Evolutionary conservation across 2,888 invertebrate species (phyloP).

Genomic region (Eupithecia subumbrata): DNA sequence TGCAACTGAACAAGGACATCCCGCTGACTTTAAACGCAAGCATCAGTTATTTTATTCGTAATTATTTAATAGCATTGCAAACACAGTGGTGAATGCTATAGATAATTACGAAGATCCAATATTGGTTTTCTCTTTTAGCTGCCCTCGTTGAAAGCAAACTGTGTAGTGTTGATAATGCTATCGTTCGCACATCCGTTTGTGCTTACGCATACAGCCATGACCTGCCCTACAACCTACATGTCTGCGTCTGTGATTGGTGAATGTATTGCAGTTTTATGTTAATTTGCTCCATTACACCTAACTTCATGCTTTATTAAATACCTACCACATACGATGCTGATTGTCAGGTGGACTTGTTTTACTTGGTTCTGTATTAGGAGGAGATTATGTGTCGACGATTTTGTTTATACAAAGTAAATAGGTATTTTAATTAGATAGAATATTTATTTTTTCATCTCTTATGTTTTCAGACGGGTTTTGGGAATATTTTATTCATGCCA

Average conservation of each 20-base stretch:
- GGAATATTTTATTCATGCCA: neutral
- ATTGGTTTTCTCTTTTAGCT: conserved; percentile 52
- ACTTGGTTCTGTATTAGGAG: neutral
- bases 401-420: neutral
- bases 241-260: conserved; percentile 66
- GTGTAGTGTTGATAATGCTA: conserved; percentile 70
- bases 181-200: conserved; percentile 77
- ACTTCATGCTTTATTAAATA: conserved; percentile 26
- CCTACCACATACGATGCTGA: conserved; percentile 21
- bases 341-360: conserved; percentile 4
- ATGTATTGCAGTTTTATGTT: conserved; percentile 64
- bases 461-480: neutral
- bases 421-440: neutral
- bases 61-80: conserved; percentile 21
- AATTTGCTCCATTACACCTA: conserved; percentile 49
- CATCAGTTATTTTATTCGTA: neutral
- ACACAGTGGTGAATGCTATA: conserved; percentile 40
- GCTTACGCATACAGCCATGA: conserved; percentile 79
- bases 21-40: conserved; percentile 6
- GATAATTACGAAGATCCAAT: conserved; percentile 45
- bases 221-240: conserved; percentile 81
- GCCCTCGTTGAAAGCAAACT: conserved; percentile 50
- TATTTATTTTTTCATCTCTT: neutral
- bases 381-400: neutral
- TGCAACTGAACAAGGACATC: conserved; percentile 19